Evolutionary conservation across 2,797 vertebrate species (phyloP).

Genomic region (Cebuella pygmaea): DNA sequence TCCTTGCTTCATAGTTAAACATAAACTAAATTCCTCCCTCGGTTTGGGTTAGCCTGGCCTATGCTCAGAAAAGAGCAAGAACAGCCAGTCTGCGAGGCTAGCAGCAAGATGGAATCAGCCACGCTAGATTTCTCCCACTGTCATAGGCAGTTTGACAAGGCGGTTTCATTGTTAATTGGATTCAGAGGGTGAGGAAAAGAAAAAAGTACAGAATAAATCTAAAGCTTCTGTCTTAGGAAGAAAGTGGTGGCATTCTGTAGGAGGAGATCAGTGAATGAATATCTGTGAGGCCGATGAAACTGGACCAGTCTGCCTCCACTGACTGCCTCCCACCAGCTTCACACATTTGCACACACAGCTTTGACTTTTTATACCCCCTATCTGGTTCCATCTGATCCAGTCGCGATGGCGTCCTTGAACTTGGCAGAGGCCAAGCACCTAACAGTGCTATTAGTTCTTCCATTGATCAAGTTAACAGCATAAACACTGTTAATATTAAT

Average conservation of each 20-base stretch:
- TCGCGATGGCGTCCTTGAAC: neutral
- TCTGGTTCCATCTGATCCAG: neutral
- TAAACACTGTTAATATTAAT: neutral
- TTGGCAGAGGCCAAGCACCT: neutral
- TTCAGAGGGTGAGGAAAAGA: neutral
- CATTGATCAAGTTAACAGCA: neutral
- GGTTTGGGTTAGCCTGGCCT: neutral
- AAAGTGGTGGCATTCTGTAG: neutral
- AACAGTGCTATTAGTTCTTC: neutral
- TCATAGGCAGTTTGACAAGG: neutral
- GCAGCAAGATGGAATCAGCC: neutral
- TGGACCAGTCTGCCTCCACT: neutral
- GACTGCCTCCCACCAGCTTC: fast-evolving
- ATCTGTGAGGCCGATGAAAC: neutral
- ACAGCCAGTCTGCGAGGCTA: neutral
- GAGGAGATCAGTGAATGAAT: neutral
- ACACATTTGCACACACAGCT: neutral
- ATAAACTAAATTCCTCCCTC: neutral
- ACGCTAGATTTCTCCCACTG: neutral
- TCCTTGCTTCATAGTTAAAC: neutral
- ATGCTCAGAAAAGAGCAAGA: neutral
- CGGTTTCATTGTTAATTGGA: neutral
- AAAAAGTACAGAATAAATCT: neutral
- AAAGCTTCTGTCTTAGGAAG: neutral
- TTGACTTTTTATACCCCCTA: neutral